Conservation (phyloP, 2,888 invertebrate species). For the Choristoneura rosaceana region DNA sequence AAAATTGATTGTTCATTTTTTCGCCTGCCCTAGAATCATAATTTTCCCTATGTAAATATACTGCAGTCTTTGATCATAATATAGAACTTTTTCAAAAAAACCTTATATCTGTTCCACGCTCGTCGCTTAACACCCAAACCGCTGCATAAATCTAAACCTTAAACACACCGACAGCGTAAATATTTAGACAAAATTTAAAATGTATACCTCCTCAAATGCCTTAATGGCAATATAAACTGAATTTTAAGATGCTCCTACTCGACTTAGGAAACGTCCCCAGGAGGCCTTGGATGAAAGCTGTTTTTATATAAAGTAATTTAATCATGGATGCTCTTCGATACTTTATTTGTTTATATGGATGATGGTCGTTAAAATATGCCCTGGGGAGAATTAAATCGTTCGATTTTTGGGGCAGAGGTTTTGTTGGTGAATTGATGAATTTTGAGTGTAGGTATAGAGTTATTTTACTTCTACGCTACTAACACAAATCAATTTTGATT, state of each 20-base stretch:
- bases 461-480: too few relatives aligned
- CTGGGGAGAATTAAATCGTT: slow-evolving; percentile 47
- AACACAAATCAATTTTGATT: too few relatives aligned
- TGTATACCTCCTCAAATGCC: slow-evolving; percentile 68
- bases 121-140: background rate
- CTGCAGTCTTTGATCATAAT: too few relatives aligned
- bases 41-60: too few relatives aligned
- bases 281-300: slow-evolving; percentile 58
- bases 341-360: slow-evolving; percentile 77
- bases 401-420: background rate
- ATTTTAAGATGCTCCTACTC: slow-evolving; percentile 67
- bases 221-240: slow-evolving; percentile 76
- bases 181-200: slow-evolving; percentile 62
- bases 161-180: slow-evolving; percentile 59
- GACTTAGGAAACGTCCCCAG: slow-evolving; percentile 66
- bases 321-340: slow-evolving; percentile 77
- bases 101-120: background rate
- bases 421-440: background rate
- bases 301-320: slow-evolving; percentile 63
- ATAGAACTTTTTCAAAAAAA: too few relatives aligned
- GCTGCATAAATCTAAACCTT: slow-evolving; percentile 56
- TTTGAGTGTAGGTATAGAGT: too few relatives aligned
- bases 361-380: slow-evolving; percentile 71
- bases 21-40: too few relatives aligned
- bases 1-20: too few relatives aligned